Evolutionary conservation across 2,888 invertebrate species (phyloP), one percentile per base, ranked within the genome.

Genomic region (Steinernema carpocapsae): DNA sequence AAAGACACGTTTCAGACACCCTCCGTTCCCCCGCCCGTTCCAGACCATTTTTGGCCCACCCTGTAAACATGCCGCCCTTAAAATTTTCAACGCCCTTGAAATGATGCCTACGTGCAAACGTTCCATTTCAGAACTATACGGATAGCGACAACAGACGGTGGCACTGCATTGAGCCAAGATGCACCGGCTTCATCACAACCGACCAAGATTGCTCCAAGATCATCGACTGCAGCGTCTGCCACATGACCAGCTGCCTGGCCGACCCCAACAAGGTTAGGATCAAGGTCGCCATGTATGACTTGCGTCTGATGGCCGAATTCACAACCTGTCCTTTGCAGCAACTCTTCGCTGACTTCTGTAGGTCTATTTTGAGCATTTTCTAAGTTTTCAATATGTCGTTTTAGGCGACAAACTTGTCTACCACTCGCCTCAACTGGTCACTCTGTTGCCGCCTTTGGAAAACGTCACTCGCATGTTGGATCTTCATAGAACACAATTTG

Each of bases 281-380:
- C 17, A 52, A 72, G 19, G 37, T 83, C 51, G 78, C 75, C 29
- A 74, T 82, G 70, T 82, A 79, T 51, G 81, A 83, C 45, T 64
- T 80, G 0, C 75, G 80, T 10, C 73, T 83, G n/a, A 72, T 78
- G 74, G 77, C 79, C 14, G 83, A 83, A 59, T 83, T 82, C 79
- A 82, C 81, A 0, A 81, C 81, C 43, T 48, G 56, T 22, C 59
- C 73, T 10, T 45, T 79, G 2, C 74, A 71, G 0, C 12, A 48
- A 12, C 71, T 83, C 2, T 77, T 79, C 48, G 37, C 59, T 0
- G 73, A 48, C 17, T 64, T 64, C 32, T 64, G 64, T 64, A 64
- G 4, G 64, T 7, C 12, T 6, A 12, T 7, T 43, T 14, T 14
- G 43, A n/a, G 14, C 43, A 43, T 43, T 43, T 7, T 43, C 14